A percentile compares a stretch with the other conserved stretches of the same genome.
These are phyloP conservation scores for Stichopus horrens DNA, from an alignment of 53 echinoderm and acorn worm genomes.

Conservation along the genomic window DNA sequence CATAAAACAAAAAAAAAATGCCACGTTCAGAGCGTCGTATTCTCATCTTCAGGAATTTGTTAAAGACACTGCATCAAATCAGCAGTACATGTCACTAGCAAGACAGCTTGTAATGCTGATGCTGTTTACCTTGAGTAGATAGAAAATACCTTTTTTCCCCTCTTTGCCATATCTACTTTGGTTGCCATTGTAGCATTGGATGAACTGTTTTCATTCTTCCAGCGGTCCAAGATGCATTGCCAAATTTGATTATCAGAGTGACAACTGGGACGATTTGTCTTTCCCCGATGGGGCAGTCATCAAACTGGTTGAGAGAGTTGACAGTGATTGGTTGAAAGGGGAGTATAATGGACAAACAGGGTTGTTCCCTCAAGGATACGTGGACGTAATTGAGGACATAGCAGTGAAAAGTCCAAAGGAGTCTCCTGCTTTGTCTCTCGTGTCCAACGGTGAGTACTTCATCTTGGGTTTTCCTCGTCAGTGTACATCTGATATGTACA, in stretches of 20 bases:
- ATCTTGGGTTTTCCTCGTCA: too few species aligned
- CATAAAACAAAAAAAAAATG: too few species aligned
- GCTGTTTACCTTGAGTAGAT: too few species aligned
- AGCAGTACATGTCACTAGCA: too few species aligned
- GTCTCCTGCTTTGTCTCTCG: slow-evolving; percentile 36
- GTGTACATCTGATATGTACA: too few species aligned
- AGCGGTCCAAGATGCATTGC: slow-evolving; percentile 86
- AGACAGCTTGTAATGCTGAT: too few species aligned
- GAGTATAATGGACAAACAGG: slow-evolving; percentile 72
- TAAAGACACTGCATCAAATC: too few species aligned
- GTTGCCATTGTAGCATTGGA: background rate
- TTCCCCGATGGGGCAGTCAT: slow-evolving; percentile 81
- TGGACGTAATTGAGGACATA: slow-evolving; percentile 85
- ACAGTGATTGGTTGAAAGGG: slow-evolving; percentile 75
- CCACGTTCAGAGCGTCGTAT: too few species aligned
- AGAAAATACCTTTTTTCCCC: background rate
- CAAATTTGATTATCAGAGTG: slow-evolving; percentile 82
- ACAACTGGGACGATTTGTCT: slow-evolving; percentile 67
- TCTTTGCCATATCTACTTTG: background rate
- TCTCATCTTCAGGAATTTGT: too few species aligned
- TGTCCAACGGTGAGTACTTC: slow-evolving; percentile 3
- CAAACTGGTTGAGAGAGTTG: slow-evolving; percentile 64
- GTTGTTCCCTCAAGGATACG: slow-evolving; percentile 83
- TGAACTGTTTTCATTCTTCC: background rate
- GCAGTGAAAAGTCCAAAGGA: background rate